Evolutionary conservation across 2,888 invertebrate genomes (phyloP), one percentile per base, ranked within the genome.

Genomic region (Heteropelma amictum): DNA sequence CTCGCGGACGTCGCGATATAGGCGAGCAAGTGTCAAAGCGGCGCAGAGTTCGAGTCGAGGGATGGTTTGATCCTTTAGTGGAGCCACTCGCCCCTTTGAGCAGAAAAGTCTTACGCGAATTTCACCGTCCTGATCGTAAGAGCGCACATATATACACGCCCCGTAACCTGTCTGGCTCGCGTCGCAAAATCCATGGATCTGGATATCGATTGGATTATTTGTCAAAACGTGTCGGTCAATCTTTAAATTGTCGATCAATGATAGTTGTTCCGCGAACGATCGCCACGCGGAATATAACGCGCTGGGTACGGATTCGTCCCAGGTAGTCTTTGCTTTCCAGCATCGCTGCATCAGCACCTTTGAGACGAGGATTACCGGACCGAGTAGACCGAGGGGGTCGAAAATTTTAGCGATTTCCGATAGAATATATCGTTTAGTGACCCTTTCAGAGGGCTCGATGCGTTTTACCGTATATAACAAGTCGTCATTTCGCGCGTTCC

Each of bases 11-110:
- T 54, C 65, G n/a, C 21, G 40, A 56, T 75, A 75, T 4, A 71
- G 14, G 3, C 64, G 60, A 10, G 79, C 65, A 4, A 83, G 64
- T 42, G 81, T 38, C 14, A 80, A 17, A 0, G 82, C 82, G 2
- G 70, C 83, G 35, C 77, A 82, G 14, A 83, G 67, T 72, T 85
- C 83, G 4, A 83, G 61, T 58, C 82, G 67, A 3, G 83, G 82
- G 8, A 81, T 10, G n/a, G n/a, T n/a, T n/a, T n/a, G n/a, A n/a
- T n/a, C n/a, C n/a, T n/a, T n/a, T n/a, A n/a, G n/a, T n/a, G 83
- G 82, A 5, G 85, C 82, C 7, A 85, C 81, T 6, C 81, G 68
- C 1, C 81, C 79, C 70, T 86, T 85, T 1, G 85, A 72, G 17
- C 76, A 79, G 8, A 84, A 26, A 23, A 85, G 49, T 28, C 45